Evolutionary conservation across 2,797 vertebrate species (phyloP).

Genomic region (Pseudomugil tenellus): DNA sequence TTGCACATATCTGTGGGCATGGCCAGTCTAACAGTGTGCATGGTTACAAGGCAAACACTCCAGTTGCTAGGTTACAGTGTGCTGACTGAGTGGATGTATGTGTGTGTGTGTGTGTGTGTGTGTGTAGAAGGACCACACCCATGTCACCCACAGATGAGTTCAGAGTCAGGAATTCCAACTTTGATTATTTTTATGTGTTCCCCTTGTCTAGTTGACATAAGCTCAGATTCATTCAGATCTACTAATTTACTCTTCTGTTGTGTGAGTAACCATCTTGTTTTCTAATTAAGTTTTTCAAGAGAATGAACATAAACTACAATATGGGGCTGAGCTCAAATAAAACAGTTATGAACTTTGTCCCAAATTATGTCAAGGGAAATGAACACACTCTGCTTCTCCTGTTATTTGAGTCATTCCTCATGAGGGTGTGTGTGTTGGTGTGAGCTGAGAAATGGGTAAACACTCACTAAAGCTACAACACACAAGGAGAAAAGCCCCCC

Average conservation of each 20-base stretch:
- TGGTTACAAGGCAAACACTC: conserved; percentile 68
- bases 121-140: conserved; percentile 56
- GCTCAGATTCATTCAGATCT: not conserved
- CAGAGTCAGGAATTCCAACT: conserved; percentile 19
- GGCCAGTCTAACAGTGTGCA: conserved; percentile 45
- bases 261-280: too few relatives aligned
- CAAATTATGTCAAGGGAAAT: not conserved
- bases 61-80: conserved; percentile 65
- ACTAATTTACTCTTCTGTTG: too few relatives aligned
- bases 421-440: conserved; percentile 7
- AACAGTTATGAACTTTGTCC: not conserved
- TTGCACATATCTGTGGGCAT: conserved; percentile 40
- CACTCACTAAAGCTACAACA: not conserved
- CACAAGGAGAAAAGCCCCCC: conserved; percentile 19
- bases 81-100: conserved; percentile 10
- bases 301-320: not conserved
- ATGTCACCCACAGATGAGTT: conserved; percentile 47
- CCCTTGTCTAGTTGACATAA: not conserved
- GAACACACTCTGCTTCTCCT: not conserved
- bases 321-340: not conserved
- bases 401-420: not conserved
- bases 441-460: conserved; percentile 4
- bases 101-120: conserved; percentile 5
- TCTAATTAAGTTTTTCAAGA: too few relatives aligned
- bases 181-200: conserved; percentile 14